Base-by-base conservation (phyloP, 2,888 invertebrate species). In the Therioaphis trifolii region DNA sequence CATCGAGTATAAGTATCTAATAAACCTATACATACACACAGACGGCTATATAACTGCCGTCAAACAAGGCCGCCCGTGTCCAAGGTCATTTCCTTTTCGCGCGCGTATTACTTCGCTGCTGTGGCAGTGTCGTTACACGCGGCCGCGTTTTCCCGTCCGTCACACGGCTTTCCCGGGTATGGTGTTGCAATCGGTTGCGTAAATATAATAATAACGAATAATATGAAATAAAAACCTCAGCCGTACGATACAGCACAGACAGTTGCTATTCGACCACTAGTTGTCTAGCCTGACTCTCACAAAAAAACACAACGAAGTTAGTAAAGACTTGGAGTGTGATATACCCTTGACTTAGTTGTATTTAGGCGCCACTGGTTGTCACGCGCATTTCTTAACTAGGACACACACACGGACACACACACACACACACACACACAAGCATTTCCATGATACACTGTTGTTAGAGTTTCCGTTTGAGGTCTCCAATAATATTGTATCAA, bases 51-150 rank as follows among this genome's bases (percentile, higher is more conserved):
- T 69, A 69, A 74, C 63, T 14, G 40, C 72, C 35, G 63, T 49
- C 63, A 74, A 49, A 63, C 82, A 82, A 82, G 82, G 82, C 52
- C 82, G 24, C 49, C 71, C 40, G 52, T 21, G 74, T 24, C 61
- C 74, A 82, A 82, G 82, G 82, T 82, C 82, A 74, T 49, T 82
- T 82, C 82, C 82, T 82, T 82, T 82, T 82, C 61, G 71, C 71
- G 71, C 7, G 21, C 24, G 46, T 49, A 61, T 29, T 72, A 21
- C 49, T 78, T 61, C 55, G 68, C 24, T 40, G 43, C 18, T 3
- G 58, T 35, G 12, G 40, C 52, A n/a, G 24, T n/a, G 55, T 68
- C 52, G 78, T 55, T 68, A 68, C 68, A 78, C 55, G 78, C 68
- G 68, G 78, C 14, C 69, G 82, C 82, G 74, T 82, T 82, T 82